phyloP scores from a whole-genome alignment of 2,888 invertebrate genomes.

The Plemyria rubiginata region DNA sequence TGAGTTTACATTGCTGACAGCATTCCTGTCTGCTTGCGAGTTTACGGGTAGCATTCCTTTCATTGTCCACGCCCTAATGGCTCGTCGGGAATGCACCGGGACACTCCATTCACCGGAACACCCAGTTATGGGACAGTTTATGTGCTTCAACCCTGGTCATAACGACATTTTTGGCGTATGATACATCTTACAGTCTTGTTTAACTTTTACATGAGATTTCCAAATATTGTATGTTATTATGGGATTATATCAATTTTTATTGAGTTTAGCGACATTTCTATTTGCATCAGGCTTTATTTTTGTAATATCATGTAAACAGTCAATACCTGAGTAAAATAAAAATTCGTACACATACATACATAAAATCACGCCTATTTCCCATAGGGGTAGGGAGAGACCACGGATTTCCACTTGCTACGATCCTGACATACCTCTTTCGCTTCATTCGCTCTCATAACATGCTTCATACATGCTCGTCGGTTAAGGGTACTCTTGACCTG shows the following conservation, averaged over 20 bases:
- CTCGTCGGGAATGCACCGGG: slow-evolving; percentile 63
- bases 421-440: too few relatives aligned
- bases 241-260: too few relatives aligned
- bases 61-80: slow-evolving; percentile 61
- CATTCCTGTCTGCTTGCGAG: slow-evolving; percentile 65
- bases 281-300: not conserved
- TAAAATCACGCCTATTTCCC: too few relatives aligned
- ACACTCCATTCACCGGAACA: slow-evolving; percentile 60
- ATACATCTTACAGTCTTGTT: slow-evolving; percentile 44
- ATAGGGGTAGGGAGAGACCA: too few relatives aligned
- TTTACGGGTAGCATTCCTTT: slow-evolving; percentile 57
- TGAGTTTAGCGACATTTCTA: not conserved
- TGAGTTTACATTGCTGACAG: slow-evolving; percentile 62
- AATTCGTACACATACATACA: too few relatives aligned
- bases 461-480: too few relatives aligned
- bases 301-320: too few relatives aligned
- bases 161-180: slow-evolving; percentile 46
- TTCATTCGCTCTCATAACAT: too few relatives aligned
- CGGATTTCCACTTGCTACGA: too few relatives aligned
- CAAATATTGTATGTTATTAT: not conserved
- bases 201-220: slow-evolving; percentile 7
- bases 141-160: slow-evolving; percentile 41
- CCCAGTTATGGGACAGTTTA: slow-evolving; percentile 49
- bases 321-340: too few relatives aligned
- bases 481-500: too few relatives aligned